Base-by-base conservation (phyloP, 2,888 invertebrate species). In the Neoitamus cyanurus region DNA sequence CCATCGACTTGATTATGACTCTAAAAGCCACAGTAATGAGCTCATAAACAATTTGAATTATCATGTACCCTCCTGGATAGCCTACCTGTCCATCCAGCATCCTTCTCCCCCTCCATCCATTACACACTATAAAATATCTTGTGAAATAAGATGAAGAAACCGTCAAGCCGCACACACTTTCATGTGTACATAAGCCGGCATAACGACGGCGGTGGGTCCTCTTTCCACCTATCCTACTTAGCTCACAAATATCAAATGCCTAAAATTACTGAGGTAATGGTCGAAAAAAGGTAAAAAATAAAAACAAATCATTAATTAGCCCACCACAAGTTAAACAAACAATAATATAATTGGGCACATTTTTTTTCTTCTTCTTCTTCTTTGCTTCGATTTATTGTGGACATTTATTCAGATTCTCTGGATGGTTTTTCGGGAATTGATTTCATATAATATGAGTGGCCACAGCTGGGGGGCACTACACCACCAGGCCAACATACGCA, bases 271-370 rank as follows among this genome's bases (percentile, higher is more conserved):
- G 20, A 5, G 48, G 42, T 13, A 4, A 48, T 20, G 20, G 15
- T 25, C 7, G 15, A 58, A 25, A 58, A 58, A 58, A 58, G 0
- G 20, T n/a, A 30, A 20, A 25, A 70, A 70, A 70, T 11, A 46
- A 46, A 25, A 77, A 42, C 13, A 77, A n/a, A 77, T 36, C 28
- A 13, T 77, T 77, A 77, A 77, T 77, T 77, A 77, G 77, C 25
- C 25, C 46, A 30, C 36, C 77, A 11, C 20, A 25, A 77, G 77
- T 28, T 77, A 77, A 77, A 46, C 77, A 77, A 77, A 46, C 77
- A 77, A 77, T 77, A 15, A 58, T 20, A 6, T 58, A 9, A 25
- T 58, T 58, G 6, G 58, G 1, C 20, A 20, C 11, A 5, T 6
- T 7, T 37, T 37, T 37, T 37, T 37, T 37, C 9, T 48, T 48